phyloP scores from a whole-genome alignment of 2,113 vertebrate species.

The Bambusicola thoracicus region DNA sequence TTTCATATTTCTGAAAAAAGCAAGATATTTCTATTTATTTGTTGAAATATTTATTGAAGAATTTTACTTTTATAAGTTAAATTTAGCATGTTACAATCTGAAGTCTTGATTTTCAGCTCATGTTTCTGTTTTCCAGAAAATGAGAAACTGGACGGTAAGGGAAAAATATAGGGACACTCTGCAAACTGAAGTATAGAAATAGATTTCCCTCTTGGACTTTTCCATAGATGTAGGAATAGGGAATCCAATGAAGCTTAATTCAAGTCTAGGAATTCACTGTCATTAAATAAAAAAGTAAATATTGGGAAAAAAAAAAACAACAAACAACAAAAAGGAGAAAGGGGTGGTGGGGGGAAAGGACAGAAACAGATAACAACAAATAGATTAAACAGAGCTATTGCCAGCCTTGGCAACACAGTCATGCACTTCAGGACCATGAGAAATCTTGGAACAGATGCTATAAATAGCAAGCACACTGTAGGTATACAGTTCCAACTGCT shows the following conservation, averaged over 20 bases:
- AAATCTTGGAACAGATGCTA: not conserved
- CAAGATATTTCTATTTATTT: not conserved
- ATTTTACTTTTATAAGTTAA: not conserved
- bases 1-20: not conserved
- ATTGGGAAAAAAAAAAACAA: no score
- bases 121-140: not conserved
- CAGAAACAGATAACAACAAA: not conserved
- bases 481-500: not conserved
- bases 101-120: not conserved
- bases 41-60: not conserved
- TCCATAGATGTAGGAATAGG: fast-evolving
- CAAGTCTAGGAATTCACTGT: not conserved
- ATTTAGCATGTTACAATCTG: not conserved
- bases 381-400: not conserved
- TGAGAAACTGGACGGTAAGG: not conserved
- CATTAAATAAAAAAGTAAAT: not conserved
- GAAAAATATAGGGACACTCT: not conserved
- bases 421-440: not conserved
- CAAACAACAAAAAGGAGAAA: no score
- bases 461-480: not conserved
- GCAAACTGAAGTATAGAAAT: not conserved
- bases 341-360: not conserved
- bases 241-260: not conserved
- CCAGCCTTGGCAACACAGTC: not conserved
- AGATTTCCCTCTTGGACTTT: not conserved